Conservation (phyloP, 2,113 vertebrate species). For the Corydoras sp. region DNA sequence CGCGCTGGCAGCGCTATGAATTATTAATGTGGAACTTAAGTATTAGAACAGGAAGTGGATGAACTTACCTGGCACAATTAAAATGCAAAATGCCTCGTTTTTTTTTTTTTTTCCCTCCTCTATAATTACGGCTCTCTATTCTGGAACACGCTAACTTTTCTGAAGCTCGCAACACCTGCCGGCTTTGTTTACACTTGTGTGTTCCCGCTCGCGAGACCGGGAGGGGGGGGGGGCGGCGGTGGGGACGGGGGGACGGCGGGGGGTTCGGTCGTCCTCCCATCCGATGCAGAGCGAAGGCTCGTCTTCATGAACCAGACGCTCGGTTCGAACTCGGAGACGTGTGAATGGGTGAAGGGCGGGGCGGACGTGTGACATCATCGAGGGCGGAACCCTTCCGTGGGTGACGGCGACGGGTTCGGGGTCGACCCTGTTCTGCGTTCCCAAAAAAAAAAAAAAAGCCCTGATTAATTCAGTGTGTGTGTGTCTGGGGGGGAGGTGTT, state of each 20-base stretch:
- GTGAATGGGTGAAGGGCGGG: too few relatives aligned
- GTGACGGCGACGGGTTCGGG: too few relatives aligned
- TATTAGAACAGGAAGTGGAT: conserved; percentile 76
- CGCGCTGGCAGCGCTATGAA: conserved; percentile 69
- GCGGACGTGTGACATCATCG: too few relatives aligned
- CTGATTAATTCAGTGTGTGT: too few relatives aligned
- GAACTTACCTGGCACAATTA: conserved; percentile 76
- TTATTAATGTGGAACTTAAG: conserved; percentile 76
- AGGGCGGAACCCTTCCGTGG: too few relatives aligned
- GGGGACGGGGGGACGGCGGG: conserved; percentile 47
- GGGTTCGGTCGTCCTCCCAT: conserved; percentile 55
- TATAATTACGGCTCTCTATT: conserved; percentile 75
- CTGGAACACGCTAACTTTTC: conserved; percentile 70
- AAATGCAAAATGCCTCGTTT: conserved; percentile 68
- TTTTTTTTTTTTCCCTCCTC: conserved; percentile 43
- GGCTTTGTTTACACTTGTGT: conserved; percentile 65
- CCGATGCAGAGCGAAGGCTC: conserved; percentile 34
- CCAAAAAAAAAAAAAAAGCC: too few relatives aligned
- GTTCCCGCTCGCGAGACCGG: conserved; percentile 41
- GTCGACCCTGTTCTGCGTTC: too few relatives aligned
- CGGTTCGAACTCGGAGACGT: too few relatives aligned
- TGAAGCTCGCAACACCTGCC: conserved; percentile 73
- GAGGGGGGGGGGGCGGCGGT: too few relatives aligned
- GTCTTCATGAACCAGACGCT: too few relatives aligned
- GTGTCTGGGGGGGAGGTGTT: too few relatives aligned